phyloP scores from a whole-genome alignment of 2,888 invertebrate genomes.

The Microlaimidae sp. region DNA sequence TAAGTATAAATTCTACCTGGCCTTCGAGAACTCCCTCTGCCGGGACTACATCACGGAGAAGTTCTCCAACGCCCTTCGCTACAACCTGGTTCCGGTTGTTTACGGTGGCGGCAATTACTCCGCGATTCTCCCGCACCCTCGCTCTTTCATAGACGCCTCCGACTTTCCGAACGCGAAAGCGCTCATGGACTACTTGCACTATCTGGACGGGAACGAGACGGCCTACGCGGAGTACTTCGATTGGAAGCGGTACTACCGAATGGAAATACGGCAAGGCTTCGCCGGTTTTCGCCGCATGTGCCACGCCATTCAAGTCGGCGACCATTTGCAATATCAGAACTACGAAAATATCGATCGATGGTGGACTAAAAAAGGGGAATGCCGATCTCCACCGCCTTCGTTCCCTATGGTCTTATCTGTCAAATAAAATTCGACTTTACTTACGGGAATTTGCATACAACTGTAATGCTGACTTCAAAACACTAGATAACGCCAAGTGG shows the following conservation, averaged over 20 bases:
- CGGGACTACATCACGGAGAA: slow-evolving; percentile 15
- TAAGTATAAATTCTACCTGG: slow-evolving; percentile 13
- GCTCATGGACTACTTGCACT: not conserved
- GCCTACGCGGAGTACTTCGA: slow-evolving; percentile 6
- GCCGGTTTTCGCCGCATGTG: not conserved
- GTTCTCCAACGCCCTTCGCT: slow-evolving; percentile 9
- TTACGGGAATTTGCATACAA: no score
- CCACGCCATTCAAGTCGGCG: not conserved
- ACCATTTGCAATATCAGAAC: no score
- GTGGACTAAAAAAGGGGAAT: no score
- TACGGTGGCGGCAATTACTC: slow-evolving; percentile 12
- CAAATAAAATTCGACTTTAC: no score
- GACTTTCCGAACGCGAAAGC: not conserved
- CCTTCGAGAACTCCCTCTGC: slow-evolving; percentile 15
- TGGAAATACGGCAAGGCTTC: slow-evolving; percentile 20
- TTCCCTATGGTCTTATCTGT: no score
- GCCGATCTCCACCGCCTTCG: no score
- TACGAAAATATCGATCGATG: no score
- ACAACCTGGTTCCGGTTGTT: slow-evolving; percentile 13
- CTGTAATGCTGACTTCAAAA: no score
- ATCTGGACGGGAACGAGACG: not conserved
- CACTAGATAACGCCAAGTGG: no score
- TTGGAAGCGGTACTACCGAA: not conserved
- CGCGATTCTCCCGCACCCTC: not conserved
- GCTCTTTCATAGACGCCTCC: slow-evolving; percentile 2